phyloP scores from a whole-genome alignment of 2,113 vertebrate genomes.

The Cinclus mexicanus region DNA sequence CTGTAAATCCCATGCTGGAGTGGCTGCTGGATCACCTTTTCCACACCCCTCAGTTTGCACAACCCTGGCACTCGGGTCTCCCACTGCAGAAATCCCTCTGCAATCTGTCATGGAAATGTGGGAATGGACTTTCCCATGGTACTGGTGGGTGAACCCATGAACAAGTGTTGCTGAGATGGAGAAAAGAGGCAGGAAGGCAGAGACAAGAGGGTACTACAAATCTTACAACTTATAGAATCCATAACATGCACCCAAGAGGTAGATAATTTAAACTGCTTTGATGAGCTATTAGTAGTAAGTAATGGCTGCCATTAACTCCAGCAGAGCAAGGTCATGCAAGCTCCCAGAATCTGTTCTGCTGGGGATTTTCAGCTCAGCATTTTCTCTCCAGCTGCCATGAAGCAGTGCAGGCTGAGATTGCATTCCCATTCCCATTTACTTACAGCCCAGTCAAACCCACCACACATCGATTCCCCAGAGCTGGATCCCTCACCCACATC shows the following conservation, averaged over 20 bases:
- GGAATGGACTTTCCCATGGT: fast-evolving
- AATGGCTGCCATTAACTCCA: conserved; percentile 24
- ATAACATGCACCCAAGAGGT: neutral
- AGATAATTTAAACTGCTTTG: conserved; percentile 4
- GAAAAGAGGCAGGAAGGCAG: neutral
- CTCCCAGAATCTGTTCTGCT: neutral
- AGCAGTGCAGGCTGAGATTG: neutral
- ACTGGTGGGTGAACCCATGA: neutral
- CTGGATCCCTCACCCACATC: neutral
- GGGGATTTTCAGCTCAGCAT: neutral
- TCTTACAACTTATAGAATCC: neutral
- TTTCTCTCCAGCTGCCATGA: neutral
- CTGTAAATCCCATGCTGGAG: neutral
- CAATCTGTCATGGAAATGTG: fast-evolving
- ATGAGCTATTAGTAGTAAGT: conserved; percentile 22
- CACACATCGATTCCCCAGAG: neutral
- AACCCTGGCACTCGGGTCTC: neutral
- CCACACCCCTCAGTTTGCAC: neutral
- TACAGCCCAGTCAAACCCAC: neutral
- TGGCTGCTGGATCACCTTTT: neutral
- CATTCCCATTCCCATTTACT: neutral
- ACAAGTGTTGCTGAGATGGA: neutral
- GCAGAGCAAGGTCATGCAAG: neutral
- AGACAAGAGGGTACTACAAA: neutral
- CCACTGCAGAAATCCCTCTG: neutral